Conservation (phyloP, 2,113 vertebrate species). For the Plecotus auritus region DNA sequence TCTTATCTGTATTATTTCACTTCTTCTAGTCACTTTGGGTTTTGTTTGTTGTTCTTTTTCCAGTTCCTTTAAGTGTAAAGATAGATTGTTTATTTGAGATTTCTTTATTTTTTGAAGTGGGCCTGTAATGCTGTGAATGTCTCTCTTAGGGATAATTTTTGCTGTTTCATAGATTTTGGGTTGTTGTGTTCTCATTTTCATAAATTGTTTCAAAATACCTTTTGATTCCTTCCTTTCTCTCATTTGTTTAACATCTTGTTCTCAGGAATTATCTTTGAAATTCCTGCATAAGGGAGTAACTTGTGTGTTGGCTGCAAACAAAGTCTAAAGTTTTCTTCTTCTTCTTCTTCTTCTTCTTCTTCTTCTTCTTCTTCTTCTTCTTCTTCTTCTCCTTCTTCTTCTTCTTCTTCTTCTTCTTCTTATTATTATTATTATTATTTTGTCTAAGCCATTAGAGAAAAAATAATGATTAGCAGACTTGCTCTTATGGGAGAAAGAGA, state of each 20-base stretch:
- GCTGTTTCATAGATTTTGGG: too few species aligned
- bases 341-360: not conserved
- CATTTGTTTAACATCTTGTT: not conserved
- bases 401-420: too few species aligned
- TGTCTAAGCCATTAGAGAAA: not conserved
- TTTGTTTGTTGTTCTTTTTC: not conserved
- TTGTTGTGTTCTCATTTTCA: too few species aligned
- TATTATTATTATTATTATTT: too few species aligned
- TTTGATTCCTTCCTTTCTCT: not conserved
- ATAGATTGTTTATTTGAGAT: not conserved
- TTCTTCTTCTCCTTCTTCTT: too few species aligned
- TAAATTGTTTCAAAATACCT: not conserved
- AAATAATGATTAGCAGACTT: not conserved
- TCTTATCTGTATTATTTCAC: not conserved
- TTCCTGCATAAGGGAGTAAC: not conserved
- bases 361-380: too few species aligned
- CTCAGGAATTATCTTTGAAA: not conserved
- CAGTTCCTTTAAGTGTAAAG: not conserved
- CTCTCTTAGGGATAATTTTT: not conserved
- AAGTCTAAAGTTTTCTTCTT: not conserved
- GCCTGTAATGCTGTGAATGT: not conserved
- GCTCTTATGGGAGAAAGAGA: not conserved
- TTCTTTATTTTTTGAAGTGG: not conserved
- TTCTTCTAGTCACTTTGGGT: not conserved
- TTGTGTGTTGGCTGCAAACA: not conserved